Conservation (phyloP, 2,888 invertebrate species). For the Mechanitis mazaeus region DNA sequence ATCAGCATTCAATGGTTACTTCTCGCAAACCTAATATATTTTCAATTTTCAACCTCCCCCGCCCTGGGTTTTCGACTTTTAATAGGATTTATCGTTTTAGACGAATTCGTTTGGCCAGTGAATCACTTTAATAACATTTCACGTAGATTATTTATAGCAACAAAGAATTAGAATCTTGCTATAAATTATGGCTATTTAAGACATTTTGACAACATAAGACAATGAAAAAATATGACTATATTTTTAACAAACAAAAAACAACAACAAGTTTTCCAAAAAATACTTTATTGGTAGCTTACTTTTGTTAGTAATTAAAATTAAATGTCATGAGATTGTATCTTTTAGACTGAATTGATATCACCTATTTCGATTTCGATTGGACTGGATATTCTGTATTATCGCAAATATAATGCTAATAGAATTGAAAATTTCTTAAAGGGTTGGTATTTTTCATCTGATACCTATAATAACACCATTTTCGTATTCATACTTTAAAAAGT, state of each 20-base stretch:
- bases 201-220: no score
- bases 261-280: background rate
- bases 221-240: no score
- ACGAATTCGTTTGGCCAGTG: conserved; percentile 21
- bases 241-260: no score
- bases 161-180: background rate
- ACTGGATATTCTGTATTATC: no score
- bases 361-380: no score
- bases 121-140: conserved; percentile 2
- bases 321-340: no score
- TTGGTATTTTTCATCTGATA: conserved; percentile 37
- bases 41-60: conserved; percentile 63
- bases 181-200: background rate
- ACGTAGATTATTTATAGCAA: conserved; percentile 7
- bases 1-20: conserved; percentile 45
- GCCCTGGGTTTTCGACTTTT: conserved; percentile 53
- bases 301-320: no score
- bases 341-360: no score
- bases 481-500: conserved; percentile 52
- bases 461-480: conserved; percentile 33
- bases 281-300: background rate
- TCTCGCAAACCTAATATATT: conserved; percentile 67
- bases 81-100: conserved; percentile 53
- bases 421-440: background rate
- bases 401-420: no score